Evolutionary conservation across 2,797 vertebrate genomes (phyloP).

Genomic region (Ispidina picta): DNA sequence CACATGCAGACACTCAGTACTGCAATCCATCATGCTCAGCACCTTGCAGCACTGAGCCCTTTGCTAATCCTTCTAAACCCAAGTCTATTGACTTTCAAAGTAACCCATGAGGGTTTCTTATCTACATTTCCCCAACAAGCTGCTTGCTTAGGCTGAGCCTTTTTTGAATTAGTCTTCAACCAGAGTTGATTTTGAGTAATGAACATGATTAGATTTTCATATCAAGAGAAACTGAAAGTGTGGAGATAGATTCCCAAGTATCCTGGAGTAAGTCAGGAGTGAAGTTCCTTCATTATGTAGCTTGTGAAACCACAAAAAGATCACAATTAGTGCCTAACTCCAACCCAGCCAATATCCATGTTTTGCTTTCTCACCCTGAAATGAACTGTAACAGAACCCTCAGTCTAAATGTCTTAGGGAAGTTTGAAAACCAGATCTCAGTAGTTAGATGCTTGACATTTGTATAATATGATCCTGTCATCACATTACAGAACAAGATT

Average conservation of each 20-base stretch:
- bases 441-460: slow-evolving; percentile 7
- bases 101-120: not conserved
- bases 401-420: slow-evolving; percentile 7
- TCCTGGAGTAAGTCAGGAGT: not conserved
- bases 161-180: slow-evolving; percentile 47
- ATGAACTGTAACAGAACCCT: not conserved
- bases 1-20: not conserved
- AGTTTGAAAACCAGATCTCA: slow-evolving; percentile 21
- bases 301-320: slow-evolving; percentile 12
- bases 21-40: not conserved
- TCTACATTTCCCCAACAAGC: slow-evolving; percentile 42
- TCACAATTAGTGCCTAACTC: not conserved
- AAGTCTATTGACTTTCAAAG: slow-evolving; percentile 58
- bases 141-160: slow-evolving; percentile 46
- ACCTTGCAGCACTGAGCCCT: slow-evolving; percentile 13
- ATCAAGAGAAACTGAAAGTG: slow-evolving; percentile 11
- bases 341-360: not conserved
- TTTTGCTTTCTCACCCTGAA: slow-evolving; percentile 17
- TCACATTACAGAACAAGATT: slow-evolving; percentile 8
- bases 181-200: slow-evolving; percentile 40
- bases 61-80: slow-evolving; percentile 41
- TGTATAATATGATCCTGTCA: slow-evolving; percentile 40
- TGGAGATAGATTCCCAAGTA: not conserved
- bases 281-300: not conserved
- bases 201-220: slow-evolving; percentile 44